These are phyloP conservation scores for Gastracanthus pulcherrimus DNA, from an alignment of 2,888 invertebrate genomes.

Conservation along the genomic window DNA sequence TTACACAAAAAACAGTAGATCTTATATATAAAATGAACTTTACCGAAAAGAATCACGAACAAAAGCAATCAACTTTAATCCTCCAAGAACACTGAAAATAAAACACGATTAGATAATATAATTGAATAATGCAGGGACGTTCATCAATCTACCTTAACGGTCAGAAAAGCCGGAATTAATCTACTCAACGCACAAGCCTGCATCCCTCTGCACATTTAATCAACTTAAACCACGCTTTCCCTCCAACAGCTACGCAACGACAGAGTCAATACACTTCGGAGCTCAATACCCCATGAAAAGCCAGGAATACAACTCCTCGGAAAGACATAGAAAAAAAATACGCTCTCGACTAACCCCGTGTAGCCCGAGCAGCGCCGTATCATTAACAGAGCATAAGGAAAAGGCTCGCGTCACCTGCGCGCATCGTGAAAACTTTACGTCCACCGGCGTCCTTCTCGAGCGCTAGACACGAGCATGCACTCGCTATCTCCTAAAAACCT, in stretches of 20 bases:
- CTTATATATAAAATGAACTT: too few species aligned
- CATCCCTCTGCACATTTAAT: not conserved
- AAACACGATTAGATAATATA: not conserved
- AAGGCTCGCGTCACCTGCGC: conserved; percentile 13
- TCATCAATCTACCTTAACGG: not conserved
- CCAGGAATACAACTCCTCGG: not conserved
- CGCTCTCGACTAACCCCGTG: not conserved
- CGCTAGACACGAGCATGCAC: too few species aligned
- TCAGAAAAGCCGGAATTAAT: not conserved
- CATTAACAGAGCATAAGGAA: conserved; percentile 17
- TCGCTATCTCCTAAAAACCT: not conserved
- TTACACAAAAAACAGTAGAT: not conserved
- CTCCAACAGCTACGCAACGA: not conserved
- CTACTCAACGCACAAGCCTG: not conserved
- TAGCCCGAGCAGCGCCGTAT: not conserved
- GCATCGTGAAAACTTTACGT: conserved; percentile 35
- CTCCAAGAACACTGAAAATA: too few species aligned
- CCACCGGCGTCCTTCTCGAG: not conserved
- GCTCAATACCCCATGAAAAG: not conserved
- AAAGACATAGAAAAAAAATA: not conserved
- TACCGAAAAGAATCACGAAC: too few species aligned
- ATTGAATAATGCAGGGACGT: not conserved
- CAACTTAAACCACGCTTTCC: not conserved
- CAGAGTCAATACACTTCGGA: not conserved
- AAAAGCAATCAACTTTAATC: too few species aligned